Evolutionary conservation across 2,888 invertebrate species (phyloP), one percentile per base, ranked within the genome.

Genomic region (Lithophane leautieri): DNA sequence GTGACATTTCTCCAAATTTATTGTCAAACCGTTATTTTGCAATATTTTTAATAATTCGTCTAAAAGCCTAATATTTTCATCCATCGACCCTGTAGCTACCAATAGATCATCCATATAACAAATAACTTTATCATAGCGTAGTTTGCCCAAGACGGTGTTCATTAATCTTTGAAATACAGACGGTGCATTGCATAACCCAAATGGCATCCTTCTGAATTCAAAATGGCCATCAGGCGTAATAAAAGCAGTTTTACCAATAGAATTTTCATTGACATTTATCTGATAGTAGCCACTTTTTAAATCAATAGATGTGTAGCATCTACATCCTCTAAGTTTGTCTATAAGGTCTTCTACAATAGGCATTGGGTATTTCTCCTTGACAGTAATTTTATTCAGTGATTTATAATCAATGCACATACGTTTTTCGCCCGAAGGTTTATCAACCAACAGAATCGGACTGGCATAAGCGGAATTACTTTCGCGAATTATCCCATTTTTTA

Each of bases 141-240:
- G 50, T 50, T 50, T 50, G 22, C 50, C 50, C 50, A 67, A n/a
- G 14, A 67, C 22, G 16, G 28, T 52, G 22, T 66, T 52, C 52
- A 66, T 66, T 52, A 66, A 66, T 22, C 66, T 50, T 52, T 52
- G 52, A 7, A 66, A 66, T 28, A 65, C 19, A 8, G 52, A 66
- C 12, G 44, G 50, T 50, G 50, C 50, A 19, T 50, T 50, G 50
- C 50, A 50, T 12, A 52, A 40, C 12, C 54, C 67, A 14, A 67
- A 67, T 54, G 54, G 67, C 67, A 67, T 67, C 12, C 67, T 28
- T 2, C 22, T 67, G n/a, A 67, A 67, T 11, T 67, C 54, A 52
- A 66, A 66, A 52, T 63, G 63, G 16, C 63, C 62, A 12, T 62
- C 44, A 12, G 44, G 44, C 12, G 44, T 44, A 12, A 44, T 44